Evolutionary conservation across 2,113 vertebrate species (phyloP).

Genomic region (Nansenia antarctica): DNA sequence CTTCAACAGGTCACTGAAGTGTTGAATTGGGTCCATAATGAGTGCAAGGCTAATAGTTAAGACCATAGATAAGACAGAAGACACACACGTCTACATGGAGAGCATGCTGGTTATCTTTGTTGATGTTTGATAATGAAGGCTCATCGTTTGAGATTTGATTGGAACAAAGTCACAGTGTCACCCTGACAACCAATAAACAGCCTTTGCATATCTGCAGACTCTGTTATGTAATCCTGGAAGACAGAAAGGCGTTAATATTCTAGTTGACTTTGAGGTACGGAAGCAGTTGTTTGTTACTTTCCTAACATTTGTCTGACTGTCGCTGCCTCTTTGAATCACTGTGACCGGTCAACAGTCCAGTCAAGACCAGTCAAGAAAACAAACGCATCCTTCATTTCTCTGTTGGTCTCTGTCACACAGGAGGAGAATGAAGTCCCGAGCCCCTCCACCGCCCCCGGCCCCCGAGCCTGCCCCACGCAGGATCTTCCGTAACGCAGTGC

Average conservation of each 20-base stretch:
- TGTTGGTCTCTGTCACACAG: slow-evolving; percentile 52
- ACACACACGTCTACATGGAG: too few relatives aligned
- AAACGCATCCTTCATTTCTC: neutral
- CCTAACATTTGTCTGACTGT: neutral
- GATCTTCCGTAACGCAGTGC: slow-evolving; percentile 62
- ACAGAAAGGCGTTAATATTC: slow-evolving; percentile 23
- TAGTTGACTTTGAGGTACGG: slow-evolving; percentile 2
- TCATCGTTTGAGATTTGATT: neutral
- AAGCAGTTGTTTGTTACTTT: slow-evolving; percentile 1
- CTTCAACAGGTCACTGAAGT: too few relatives aligned
- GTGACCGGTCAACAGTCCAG: neutral
- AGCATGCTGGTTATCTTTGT: neutral
- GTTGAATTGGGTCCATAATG: too few relatives aligned
- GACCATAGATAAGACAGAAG: too few relatives aligned
- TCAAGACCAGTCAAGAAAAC: neutral
- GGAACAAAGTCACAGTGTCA: neutral
- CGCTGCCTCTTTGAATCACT: neutral
- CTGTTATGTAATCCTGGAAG: slow-evolving; percentile 17
- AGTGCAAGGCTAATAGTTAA: too few relatives aligned
- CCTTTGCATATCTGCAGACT: slow-evolving; percentile 13
- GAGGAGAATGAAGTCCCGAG: slow-evolving; percentile 87
- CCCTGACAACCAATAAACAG: slow-evolving; percentile 14
- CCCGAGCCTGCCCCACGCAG: slow-evolving; percentile 73
- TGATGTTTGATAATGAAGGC: neutral
- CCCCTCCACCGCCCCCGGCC: slow-evolving; percentile 81